Conservation (phyloP, 1,140 invertebrate genomes). For the Andrena cerasifolii region DNA sequence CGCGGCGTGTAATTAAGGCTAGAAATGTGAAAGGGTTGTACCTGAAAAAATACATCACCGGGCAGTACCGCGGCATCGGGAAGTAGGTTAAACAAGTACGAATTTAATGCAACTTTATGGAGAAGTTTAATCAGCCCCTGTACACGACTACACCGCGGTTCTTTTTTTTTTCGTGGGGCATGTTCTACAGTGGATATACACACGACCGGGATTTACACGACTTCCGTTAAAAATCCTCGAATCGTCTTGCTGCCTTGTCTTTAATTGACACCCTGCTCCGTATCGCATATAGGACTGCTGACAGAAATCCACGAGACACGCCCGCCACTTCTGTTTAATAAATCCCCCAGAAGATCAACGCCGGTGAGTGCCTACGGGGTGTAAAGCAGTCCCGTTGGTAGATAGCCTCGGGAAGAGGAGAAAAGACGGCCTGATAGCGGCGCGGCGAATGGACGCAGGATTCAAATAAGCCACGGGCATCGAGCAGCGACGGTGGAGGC, state of each 20-base stretch:
- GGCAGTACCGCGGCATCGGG: constrained; percentile 11
- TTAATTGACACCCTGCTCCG: no score
- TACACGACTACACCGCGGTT: background rate
- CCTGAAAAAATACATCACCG: constrained; percentile 47
- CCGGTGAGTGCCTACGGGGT: no score
- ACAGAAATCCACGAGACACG: no score
- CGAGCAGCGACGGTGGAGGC: constrained; percentile 20
- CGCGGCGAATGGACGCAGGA: constrained; percentile 19
- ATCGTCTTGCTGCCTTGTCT: no score
- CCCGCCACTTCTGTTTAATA: no score
- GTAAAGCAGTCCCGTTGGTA: no score
- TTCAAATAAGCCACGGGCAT: constrained; percentile 33
- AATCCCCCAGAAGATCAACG: no score
- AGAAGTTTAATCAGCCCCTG: constrained; percentile 43
- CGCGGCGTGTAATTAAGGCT: constrained; percentile 47
- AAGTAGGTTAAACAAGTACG: constrained; percentile 56
- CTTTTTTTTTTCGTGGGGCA: background rate
- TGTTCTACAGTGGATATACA: background rate
- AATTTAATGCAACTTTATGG: constrained; percentile 54
- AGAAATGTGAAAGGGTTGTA: constrained; percentile 48
- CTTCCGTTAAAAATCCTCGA: no score
- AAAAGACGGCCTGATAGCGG: constrained; percentile 15
- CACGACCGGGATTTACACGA: no score
- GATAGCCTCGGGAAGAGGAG: no score
- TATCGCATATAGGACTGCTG: no score